Percentiles rank a stretch among this genome's conserved stretches.
These are phyloP conservation scores for Ptiloglossa arizonensis DNA, from an alignment of 1,140 invertebrate species.

Conservation along the genomic window DNA sequence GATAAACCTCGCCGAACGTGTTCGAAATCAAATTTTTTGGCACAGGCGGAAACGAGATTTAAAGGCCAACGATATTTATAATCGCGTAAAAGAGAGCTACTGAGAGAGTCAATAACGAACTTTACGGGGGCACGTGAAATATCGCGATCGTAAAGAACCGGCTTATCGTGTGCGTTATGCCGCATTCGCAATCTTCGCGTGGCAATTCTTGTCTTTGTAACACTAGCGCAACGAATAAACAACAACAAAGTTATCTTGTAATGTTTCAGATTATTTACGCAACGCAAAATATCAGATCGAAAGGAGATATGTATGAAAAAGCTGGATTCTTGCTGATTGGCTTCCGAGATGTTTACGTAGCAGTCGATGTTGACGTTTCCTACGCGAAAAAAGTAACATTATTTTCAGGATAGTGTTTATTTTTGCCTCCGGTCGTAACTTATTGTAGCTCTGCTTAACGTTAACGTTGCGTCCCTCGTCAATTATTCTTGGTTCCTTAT, in stretches of 20 bases:
- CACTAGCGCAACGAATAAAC: neutral
- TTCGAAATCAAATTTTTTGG: constrained; percentile 5
- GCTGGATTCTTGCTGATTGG: neutral
- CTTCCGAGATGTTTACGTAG: neutral
- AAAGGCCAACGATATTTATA: constrained; percentile 34
- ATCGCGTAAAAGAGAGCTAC: constrained; percentile 8
- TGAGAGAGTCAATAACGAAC: constrained; percentile 24
- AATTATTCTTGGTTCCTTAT: constrained; percentile 67
- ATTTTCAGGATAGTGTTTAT: constrained; percentile 62
- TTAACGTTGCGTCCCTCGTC: constrained; percentile 55
- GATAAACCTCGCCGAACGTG: neutral
- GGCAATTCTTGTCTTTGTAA: neutral
- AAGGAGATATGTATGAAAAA: neutral
- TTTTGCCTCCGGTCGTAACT: constrained; percentile 54
- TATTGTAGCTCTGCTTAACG: constrained; percentile 60
- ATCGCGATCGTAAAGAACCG: constrained; percentile 7
- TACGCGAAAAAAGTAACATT: constrained; percentile 48
- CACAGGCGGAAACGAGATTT: constrained; percentile 6
- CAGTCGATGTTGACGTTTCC: constrained; percentile 11
- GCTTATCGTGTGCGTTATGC: neutral
- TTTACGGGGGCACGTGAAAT: constrained; percentile 8
- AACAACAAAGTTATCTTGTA: too few species aligned
- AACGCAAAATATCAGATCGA: too few species aligned
- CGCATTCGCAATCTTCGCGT: neutral
- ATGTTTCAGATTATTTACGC: too few species aligned